Base-by-base conservation (phyloP, 2,888 invertebrate species). In the Andrena trimmerana region DNA sequence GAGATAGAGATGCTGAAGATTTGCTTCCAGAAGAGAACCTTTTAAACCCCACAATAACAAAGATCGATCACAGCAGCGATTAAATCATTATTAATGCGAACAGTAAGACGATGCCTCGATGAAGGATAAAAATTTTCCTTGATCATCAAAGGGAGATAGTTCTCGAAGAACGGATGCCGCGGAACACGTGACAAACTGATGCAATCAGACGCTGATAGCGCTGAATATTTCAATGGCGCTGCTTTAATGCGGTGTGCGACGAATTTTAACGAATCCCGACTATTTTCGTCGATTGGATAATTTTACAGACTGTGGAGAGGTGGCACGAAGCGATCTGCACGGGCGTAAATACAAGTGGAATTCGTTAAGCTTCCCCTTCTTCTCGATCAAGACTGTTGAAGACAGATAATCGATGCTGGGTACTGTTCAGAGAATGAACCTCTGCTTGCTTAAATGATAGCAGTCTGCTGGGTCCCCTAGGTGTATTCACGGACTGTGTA, bases 201-300 rank as follows among this genome's bases (percentile, higher is more conserved):
- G 80, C 24, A 67, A 71, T n/a, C 29, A 33, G n/a, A 13, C 20
- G 16, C 20, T 24, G 63, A 63, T 63, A n/a, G 7, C 24, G n/a
- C n/a, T 52, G 31, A 50, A 33, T 16, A 63, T 5, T 29, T 20
- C 42, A 57, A 48, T 24, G 57, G 4, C 52, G 69, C 27, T 20
- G 57, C 7, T 20, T 54, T n/a, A 48, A 24, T 7, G 31, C 27
- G 20, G 52, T 33, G 4, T 13, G 20, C 29, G 8, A n/a, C 65
- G 81, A 81, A 81, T 81, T 60, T 81, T 78, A 78, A 81, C 59
- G 42, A 27, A 42, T 57, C 29, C 20, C 16, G 54, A 48, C 65
- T 78, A 81, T 78, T 69, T 68, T 76, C 20, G 48, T 68, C 75
- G 73, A 52, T 67, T 42, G 52, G 10, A 52, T 77, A 63, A 60